Evolutionary conservation across 1,140 invertebrate species (phyloP).

Genomic region (Cepaea nemoralis): DNA sequence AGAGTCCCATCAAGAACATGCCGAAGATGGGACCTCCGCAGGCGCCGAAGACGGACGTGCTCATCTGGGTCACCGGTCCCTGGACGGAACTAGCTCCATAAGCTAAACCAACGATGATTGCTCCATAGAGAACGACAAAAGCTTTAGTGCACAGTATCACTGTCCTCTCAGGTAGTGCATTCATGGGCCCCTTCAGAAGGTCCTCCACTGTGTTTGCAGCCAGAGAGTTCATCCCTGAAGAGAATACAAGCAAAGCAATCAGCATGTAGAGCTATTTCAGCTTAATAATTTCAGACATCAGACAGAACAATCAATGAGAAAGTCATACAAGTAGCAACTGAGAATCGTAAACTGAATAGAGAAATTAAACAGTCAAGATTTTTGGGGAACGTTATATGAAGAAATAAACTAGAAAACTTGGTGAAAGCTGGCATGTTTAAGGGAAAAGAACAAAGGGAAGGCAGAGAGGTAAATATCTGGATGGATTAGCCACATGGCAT

Average conservation of each 20-base stretch:
- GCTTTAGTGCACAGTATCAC: conserved; percentile 81
- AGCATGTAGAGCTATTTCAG: no score
- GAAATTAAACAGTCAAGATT: no score
- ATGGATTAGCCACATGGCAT: no score
- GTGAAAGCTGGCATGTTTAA: no score
- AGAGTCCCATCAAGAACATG: conserved; percentile 80
- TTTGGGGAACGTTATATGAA: no score
- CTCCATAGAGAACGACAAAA: conserved; percentile 48
- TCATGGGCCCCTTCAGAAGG: conserved; percentile 80
- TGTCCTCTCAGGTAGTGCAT: conserved; percentile 79
- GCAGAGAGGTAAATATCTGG: no score
- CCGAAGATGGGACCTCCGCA: conserved; percentile 77
- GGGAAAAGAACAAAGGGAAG: no score
- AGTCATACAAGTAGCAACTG: no score
- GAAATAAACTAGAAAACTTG: no score
- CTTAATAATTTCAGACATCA: no score
- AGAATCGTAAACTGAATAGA: no score
- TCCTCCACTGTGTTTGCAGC: conserved; percentile 91
- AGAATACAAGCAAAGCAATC: conserved; percentile 70
- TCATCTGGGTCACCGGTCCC: conserved; percentile 82
- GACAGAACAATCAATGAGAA: no score
- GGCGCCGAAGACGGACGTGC: conserved; percentile 84
- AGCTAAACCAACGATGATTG: conserved; percentile 36
- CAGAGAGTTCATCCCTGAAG: conserved; percentile 87
- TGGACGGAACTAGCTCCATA: conserved; percentile 83